phyloP scores from a whole-genome alignment of 2,113 vertebrate genomes.

The Antechinus flavipes region DNA sequence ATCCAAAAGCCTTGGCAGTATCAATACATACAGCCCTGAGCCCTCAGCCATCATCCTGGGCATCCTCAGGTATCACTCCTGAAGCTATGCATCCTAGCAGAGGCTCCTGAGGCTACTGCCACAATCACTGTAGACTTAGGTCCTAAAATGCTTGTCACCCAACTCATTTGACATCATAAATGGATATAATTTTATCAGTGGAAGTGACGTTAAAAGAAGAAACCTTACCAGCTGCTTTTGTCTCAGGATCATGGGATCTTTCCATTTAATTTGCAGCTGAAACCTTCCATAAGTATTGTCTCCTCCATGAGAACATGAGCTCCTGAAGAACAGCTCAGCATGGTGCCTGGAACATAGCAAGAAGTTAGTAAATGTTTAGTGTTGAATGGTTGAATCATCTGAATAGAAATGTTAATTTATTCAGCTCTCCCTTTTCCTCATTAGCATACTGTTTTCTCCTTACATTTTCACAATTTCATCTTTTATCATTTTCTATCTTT shows the following conservation, averaged over 20 bases:
- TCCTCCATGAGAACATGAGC: too few species aligned
- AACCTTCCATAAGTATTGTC: neutral
- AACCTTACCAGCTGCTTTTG: neutral
- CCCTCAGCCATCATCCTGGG: neutral
- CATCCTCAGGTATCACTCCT: neutral
- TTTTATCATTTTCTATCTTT: neutral
- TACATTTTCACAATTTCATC: neutral
- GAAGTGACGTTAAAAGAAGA: neutral
- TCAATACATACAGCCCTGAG: neutral
- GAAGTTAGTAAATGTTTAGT: constrained; percentile 38
- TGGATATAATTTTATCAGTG: too few species aligned
- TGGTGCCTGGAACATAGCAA: neutral
- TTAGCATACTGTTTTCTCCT: neutral
- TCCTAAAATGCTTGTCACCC: neutral
- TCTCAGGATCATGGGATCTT: neutral
- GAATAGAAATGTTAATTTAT: neutral
- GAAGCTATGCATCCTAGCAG: neutral
- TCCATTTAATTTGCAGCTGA: neutral
- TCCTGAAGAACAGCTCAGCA: neutral
- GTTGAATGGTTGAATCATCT: neutral
- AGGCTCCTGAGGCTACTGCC: neutral
- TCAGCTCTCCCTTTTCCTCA: neutral
- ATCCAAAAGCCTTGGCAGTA: neutral
- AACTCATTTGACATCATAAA: neutral
- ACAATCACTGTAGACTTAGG: neutral